phyloP scores from a whole-genome alignment of 2,888 invertebrate genomes.

The Agapostemon virescens region DNA sequence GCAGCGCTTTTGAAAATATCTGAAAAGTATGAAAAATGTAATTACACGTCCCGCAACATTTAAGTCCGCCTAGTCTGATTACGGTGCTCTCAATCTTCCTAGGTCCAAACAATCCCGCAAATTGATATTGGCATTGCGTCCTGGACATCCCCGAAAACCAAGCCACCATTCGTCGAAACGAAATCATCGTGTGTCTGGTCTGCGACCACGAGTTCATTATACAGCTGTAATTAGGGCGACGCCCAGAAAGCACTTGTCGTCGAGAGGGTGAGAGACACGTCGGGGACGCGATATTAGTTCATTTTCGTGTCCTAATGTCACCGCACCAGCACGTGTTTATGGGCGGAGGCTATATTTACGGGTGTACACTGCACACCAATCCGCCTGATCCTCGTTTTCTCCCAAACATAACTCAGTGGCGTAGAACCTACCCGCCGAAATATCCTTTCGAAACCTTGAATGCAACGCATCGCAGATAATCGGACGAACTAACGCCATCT shows the following conservation, averaged over 20 bases:
- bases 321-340: constrained; percentile 62
- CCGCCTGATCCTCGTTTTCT: constrained; percentile 52
- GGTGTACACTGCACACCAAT: constrained; percentile 41
- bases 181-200: constrained; percentile 63
- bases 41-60: background rate
- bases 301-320: constrained; percentile 67
- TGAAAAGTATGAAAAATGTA: background rate
- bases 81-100: background rate
- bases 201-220: constrained; percentile 65
- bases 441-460: background rate
- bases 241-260: constrained; percentile 60
- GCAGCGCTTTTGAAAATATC: too few species aligned
- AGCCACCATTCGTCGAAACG: constrained; percentile 41
- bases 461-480: background rate
- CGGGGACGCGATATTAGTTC: constrained; percentile 66
- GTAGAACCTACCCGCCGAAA: background rate
- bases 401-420: constrained; percentile 50
- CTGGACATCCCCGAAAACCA: constrained; percentile 15
- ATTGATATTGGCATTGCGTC: constrained; percentile 8
- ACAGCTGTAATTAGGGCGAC: constrained; percentile 68
- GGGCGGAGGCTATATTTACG: constrained; percentile 55
- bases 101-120: background rate
- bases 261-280: constrained; percentile 35
- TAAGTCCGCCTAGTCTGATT: background rate
- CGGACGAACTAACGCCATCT: background rate